Evolutionary conservation across 2,113 vertebrate species (phyloP).

Genomic region (Mesocricetus auratus): DNA sequence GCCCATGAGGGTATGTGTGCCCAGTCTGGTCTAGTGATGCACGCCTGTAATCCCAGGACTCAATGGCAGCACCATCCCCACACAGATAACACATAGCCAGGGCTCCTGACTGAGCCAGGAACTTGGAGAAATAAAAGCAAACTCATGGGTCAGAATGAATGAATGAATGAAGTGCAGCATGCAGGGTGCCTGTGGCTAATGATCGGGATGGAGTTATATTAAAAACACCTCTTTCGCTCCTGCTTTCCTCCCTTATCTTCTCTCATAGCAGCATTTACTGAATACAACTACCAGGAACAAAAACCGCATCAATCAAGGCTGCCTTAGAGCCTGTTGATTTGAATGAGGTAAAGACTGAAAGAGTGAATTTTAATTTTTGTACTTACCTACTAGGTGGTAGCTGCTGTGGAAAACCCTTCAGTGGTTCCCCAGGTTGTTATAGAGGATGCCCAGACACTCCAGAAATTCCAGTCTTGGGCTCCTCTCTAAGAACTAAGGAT

Average conservation of each 20-base stretch:
- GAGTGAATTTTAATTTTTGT: conserved; percentile 13
- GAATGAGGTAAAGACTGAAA: neutral
- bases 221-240: neutral
- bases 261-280: neutral
- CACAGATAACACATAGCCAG: neutral
- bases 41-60: neutral
- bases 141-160: neutral
- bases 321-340: conserved; percentile 17
- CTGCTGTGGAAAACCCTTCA: neutral
- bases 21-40: neutral
- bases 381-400: neutral
- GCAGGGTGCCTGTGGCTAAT: neutral
- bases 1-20: neutral
- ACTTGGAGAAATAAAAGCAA: conserved; percentile 15
- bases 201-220: neutral
- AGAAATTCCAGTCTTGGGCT: neutral
- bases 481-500: neutral
- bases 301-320: conserved; percentile 29
- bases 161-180: neutral
- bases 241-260: neutral
- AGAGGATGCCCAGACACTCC: neutral
- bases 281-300: conserved; percentile 18
- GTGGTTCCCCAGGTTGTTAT: neutral
- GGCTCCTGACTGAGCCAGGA: neutral
- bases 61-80: neutral